Evolutionary conservation across 2,888 invertebrate genomes (phyloP).

Genomic region (Sminthurides aquaticus): DNA sequence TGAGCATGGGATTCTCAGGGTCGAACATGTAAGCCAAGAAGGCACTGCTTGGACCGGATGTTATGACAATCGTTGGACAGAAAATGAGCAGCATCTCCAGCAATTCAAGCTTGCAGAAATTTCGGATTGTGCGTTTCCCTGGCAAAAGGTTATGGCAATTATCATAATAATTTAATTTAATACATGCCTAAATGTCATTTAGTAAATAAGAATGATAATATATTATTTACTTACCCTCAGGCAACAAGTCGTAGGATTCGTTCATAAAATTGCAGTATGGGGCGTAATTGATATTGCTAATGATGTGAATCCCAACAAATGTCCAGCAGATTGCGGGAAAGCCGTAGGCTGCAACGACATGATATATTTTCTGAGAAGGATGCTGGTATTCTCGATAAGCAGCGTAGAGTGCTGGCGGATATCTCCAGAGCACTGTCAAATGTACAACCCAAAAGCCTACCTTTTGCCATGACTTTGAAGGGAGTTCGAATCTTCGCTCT

Average conservation of each 20-base stretch:
- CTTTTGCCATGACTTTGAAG: conserved; percentile 45
- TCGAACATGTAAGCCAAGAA: background rate
- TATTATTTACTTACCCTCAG: background rate
- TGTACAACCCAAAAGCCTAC: background rate
- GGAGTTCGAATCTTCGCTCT: background rate
- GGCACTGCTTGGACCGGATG: background rate
- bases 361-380: background rate
- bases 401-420: background rate
- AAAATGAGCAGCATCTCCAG: background rate
- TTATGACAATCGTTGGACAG: background rate
- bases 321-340: background rate
- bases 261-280: background rate
- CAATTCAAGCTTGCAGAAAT: background rate
- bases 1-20: background rate
- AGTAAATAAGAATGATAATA: no score
- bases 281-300: background rate
- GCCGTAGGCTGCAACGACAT: background rate
- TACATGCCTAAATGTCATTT: no score
- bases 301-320: background rate
- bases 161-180: no score
- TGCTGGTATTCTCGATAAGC: background rate
- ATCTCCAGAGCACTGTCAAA: background rate
- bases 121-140: background rate
- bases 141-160: no score
- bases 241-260: background rate